Base-by-base conservation (phyloP, 2,888 invertebrate species). In the Platycheirus rosarum region DNA sequence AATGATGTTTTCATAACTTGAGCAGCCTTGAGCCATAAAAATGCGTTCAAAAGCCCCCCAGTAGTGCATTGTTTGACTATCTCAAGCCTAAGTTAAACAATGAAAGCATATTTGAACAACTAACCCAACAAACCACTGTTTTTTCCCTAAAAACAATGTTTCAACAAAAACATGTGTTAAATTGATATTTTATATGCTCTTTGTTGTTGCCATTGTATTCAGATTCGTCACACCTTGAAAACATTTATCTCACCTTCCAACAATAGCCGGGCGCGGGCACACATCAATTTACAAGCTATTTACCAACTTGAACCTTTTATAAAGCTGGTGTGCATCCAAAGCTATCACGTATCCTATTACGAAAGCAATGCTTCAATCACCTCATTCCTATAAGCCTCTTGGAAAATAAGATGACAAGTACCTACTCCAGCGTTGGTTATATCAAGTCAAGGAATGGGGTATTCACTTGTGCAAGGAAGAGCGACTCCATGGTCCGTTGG, bases 141-240 rank as follows among this genome's bases (percentile, higher is more conserved):
- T 55, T 55, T 6, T 7, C 13, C 13, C 7, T 18, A 13, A 2
- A 35, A 1, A 37, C 2, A 37, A 13, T 37, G 7, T 0, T 8
- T 16, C 2, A 18, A 37, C 3, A 60, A 16, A 44, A 60, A 60
- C 42, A 60, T 44, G 29, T 60, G 60, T 60, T 44, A 37, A 8
- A 14, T 35, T 49, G 0, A 29, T 32, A 7, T 53, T 20, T 35
- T 32, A 23, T 4, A 1, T 40, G 40, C 7, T 23, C 26, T 23
- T 40, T 32, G 23, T 26, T 40, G n/a, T 42, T 8, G 11, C 23
- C 20, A 48, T 23, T 60, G 37, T 57, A 32, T 35, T 14, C 29
- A 48, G 40, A 55, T 78, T 55, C 60, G 62, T 73, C 73, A 55
- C 78, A 78, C 62, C 62, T 73, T 70, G 63, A 70, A 32, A 69